A percentile compares a stretch with the other conserved stretches of the same genome.
phyloP scores from a whole-genome alignment of 2,888 invertebrate genomes.

The Dendrolimus houi region DNA sequence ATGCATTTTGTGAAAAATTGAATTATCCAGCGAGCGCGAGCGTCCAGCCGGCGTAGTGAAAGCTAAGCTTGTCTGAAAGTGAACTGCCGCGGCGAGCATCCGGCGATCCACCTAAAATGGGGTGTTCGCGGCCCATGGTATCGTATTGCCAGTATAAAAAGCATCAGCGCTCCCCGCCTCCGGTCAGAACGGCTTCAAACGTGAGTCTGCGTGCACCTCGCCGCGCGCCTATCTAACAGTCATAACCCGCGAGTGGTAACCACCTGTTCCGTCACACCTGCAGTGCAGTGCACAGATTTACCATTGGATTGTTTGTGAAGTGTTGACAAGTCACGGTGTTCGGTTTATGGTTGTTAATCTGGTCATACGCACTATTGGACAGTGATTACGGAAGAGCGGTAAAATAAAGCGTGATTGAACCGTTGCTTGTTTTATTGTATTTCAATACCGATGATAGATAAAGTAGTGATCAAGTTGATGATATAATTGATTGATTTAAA shows the following conservation, averaged over 20 bases:
- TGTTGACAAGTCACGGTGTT: constrained; percentile 40
- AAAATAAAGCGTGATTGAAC: not conserved
- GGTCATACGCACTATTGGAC: not conserved
- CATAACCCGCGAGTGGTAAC: constrained; percentile 40
- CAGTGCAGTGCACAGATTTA: constrained; percentile 35
- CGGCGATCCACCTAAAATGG: constrained; percentile 73
- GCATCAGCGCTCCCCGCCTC: constrained; percentile 81
- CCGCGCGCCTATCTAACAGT: constrained; percentile 42
- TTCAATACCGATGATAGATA: not conserved
- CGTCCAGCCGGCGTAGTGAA: constrained; percentile 57
- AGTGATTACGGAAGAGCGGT: not conserved
- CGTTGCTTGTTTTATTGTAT: not conserved
- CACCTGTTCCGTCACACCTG: constrained; percentile 13
- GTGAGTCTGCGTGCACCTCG: constrained; percentile 82
- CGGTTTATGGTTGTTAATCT: constrained; percentile 37
- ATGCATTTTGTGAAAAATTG: not conserved
- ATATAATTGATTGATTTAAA: not conserved
- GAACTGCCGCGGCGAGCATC: constrained; percentile 48
- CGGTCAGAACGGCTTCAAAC: constrained; percentile 98
- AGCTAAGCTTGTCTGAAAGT: constrained; percentile 71
- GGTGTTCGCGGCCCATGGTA: constrained; percentile 75
- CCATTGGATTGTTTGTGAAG: constrained; percentile 63
- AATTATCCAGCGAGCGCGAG: constrained; percentile 18
- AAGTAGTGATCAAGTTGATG: not conserved
- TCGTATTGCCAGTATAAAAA: constrained; percentile 91